Conservation (phyloP, 2,888 invertebrate genomes). For the Pasiphila rectangulata region DNA sequence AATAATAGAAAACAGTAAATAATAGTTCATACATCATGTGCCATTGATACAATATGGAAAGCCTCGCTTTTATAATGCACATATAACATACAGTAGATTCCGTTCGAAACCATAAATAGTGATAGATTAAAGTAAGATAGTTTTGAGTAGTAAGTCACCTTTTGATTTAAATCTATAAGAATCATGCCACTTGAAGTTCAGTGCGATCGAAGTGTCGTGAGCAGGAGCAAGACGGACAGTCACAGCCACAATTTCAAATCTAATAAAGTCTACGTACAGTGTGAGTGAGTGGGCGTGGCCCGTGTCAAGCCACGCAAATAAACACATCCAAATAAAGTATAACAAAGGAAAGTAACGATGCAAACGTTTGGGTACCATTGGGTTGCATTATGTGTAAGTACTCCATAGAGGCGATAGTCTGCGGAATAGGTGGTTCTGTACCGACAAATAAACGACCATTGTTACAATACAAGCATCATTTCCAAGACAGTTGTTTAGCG, state of each 20-base stretch:
- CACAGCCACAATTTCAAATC: slow-evolving; percentile 76
- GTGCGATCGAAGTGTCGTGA: slow-evolving; percentile 38
- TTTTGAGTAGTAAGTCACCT: slow-evolving; percentile 89
- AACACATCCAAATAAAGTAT: slow-evolving; percentile 43
- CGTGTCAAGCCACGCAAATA: slow-evolving; percentile 45
- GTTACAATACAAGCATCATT: slow-evolving; percentile 75
- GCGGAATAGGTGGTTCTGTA: slow-evolving; percentile 78
- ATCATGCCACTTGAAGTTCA: slow-evolving; percentile 53
- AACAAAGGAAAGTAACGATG: slow-evolving; percentile 57
- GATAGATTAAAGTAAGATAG: slow-evolving; percentile 72
- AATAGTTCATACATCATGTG: slow-evolving; percentile 47
- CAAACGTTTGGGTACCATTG: slow-evolving; percentile 75
- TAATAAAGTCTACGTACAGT: slow-evolving; percentile 47
- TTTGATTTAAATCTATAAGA: slow-evolving; percentile 57
- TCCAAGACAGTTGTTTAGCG: slow-evolving; percentile 31
- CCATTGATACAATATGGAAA: slow-evolving; percentile 64
- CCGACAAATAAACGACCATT: slow-evolving; percentile 75
- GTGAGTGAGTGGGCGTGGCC: slow-evolving; percentile 43
- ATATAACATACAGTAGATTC: slow-evolving; percentile 57
- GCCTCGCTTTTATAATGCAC: slow-evolving; percentile 65
- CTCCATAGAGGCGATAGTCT: slow-evolving; percentile 77
- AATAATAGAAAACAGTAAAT: slow-evolving; percentile 26
- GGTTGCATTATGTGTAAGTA: slow-evolving; percentile 79
- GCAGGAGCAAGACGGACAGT: slow-evolving; percentile 56
- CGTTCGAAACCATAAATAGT: slow-evolving; percentile 55